Evolutionary conservation across 1,140 invertebrate species (phyloP), one percentile per base, ranked within the genome.

Genomic region (Drosophila baimaii): DNA sequence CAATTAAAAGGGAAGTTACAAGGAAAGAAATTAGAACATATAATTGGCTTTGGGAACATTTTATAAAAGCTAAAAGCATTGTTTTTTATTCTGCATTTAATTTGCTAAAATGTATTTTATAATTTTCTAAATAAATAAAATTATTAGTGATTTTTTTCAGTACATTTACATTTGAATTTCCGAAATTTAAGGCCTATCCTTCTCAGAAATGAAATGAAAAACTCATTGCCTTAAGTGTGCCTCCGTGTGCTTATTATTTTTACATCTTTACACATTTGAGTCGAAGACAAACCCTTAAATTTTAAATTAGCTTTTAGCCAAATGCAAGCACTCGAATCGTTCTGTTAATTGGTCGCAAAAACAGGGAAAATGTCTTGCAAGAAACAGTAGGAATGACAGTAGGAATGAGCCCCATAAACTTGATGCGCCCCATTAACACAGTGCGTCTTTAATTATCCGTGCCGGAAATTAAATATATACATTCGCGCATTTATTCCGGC

Each of bases 401-500:
- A n/a, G n/a, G n/a, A n/a, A 56, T 10, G 31, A 19, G 47, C 66
- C 43, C 43, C 70, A 70, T 71, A 71, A 71, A 70, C 41, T 71
- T 71, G 69, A 71, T 71, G 52, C 51, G 52, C 27, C 31, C 68
- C 68, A 71, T 71, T 71, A 71, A 25, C 33, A 15, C 33, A 15
- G 65, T 31, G 68, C 37, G 56, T 71, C 65, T 71, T 44, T 71
- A 71, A 71, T 71, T 71, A 71, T 44, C 68, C 65, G 27, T 44
- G 21, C 27, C 25, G 51, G 17, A 7, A 58, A 55, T 56, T 12
- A 46, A 37, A 54, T 43, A 51, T 49, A 31, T 33, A 66, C n/a
- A n/a, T 65, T 37, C 23, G 9, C 29, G 15, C 25, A 54, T 52
- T 23, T 64, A n/a, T 41, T 19, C 27, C 31, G 52, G 27, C 46